Evolutionary conservation across 2,113 vertebrate species (phyloP), one percentile per base, ranked within the genome.

Genomic region (human (Homo sapiens)): DNA sequence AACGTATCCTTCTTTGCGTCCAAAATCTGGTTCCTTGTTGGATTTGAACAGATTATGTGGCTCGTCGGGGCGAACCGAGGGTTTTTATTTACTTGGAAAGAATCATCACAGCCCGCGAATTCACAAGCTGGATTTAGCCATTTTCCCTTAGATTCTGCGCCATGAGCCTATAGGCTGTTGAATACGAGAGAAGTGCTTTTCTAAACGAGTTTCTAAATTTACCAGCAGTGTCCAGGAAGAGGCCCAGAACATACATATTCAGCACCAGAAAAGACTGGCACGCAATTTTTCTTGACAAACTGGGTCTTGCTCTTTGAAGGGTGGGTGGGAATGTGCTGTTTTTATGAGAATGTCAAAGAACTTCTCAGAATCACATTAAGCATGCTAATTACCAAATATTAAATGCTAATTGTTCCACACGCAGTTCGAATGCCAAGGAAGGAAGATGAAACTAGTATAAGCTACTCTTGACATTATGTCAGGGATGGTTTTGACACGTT

Each of bases 371-470:
- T 85, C 92, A 78, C 88, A 97, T 98, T 97, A 97, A 79, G 96
- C 92, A 94, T 96, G 97, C 90, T 96, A 97, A 98, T 98, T 95
- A 83, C 92, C 80, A 90, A 96, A 90, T 95, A 97, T 95, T 96
- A 96, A 94, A 96, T 97, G 97, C 97, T 98, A 97, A 98, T 97
- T 97, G 90, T 97, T 73, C 80, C 13, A 27, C 50, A 52, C 11
- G 76, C 70, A 64, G 66, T 79, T 96, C 2, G 18, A 89, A 35
- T 90, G 92, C 90, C 86, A 79, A 73, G 79, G 78, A 79, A 93
- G 72, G 75, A 76, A 93, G 97, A 72, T 59, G 94, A 94, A 72
- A 43, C 32, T 16, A 89, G 96, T 43, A 25, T 50, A 32, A 85
- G 38, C 89, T 52, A 16, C 70, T 45, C 52, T 27, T 72, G 96